Evolutionary conservation across 1,140 invertebrate genomes (phyloP).

Genomic region (Drosophila nikananu): DNA sequence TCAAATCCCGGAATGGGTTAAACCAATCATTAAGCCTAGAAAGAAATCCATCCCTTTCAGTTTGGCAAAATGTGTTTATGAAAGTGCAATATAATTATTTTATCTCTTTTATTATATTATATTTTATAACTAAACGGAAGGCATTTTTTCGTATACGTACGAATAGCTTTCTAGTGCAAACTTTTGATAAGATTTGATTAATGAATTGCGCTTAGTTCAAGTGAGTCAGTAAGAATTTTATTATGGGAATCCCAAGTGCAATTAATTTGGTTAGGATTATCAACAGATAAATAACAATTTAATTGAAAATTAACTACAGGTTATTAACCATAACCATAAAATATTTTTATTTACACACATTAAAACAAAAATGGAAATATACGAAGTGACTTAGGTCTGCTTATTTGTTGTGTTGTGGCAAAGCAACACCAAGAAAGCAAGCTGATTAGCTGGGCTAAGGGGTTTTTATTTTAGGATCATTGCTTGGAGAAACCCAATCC

Average conservation of each 20-base stretch:
- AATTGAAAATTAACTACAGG: conserved; percentile 4
- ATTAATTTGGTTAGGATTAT: not conserved
- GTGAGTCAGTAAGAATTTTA: not conserved
- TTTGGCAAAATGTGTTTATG: not conserved
- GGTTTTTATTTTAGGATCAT: too few relatives aligned
- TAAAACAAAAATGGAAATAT: not conserved
- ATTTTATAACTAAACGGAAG: not conserved
- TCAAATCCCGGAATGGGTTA: not conserved
- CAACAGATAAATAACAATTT: too few relatives aligned
- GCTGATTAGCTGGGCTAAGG: too few relatives aligned
- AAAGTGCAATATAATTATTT: too few relatives aligned
- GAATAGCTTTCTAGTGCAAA: not conserved
- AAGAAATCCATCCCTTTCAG: not conserved
- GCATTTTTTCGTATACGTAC: too few relatives aligned
- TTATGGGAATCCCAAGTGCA: conserved; percentile 8
- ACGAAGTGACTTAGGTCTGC: too few relatives aligned
- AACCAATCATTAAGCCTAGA: not conserved
- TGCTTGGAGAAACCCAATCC: too few relatives aligned
- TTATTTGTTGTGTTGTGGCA: not conserved
- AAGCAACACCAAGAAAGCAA: too few relatives aligned
- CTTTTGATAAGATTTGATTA: not conserved
- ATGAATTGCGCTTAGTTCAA: not conserved
- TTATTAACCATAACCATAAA: not conserved
- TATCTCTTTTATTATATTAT: too few relatives aligned
- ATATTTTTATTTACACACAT: not conserved